These are phyloP conservation scores for Antrozous pallidus DNA, from an alignment of 2,797 vertebrate species.

Conservation along the genomic window DNA sequence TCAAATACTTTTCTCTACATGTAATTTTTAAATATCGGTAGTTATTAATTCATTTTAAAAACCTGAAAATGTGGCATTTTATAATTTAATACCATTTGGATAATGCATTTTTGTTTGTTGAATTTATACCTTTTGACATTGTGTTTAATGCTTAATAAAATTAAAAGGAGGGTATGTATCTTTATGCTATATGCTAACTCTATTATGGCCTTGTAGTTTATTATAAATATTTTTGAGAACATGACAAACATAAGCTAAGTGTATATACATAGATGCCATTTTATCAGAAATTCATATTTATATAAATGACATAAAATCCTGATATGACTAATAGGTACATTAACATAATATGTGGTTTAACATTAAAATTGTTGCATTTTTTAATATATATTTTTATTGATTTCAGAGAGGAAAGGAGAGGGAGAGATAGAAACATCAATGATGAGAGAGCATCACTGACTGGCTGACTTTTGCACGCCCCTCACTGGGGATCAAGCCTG, in stretches of 20 bases:
- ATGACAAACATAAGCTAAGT: not conserved
- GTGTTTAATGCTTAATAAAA: not conserved
- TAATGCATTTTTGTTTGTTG: not conserved
- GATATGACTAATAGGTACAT: not conserved
- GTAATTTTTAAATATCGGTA: not conserved
- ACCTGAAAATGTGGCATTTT: not conserved
- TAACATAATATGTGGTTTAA: not conserved
- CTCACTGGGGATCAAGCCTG: too few species aligned
- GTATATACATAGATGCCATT: not conserved
- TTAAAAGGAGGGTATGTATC: not conserved
- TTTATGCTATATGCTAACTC: not conserved
- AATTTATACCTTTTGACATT: not conserved
- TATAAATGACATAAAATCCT: not conserved
- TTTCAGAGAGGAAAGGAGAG: too few species aligned
- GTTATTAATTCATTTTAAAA: not conserved
- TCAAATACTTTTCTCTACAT: not conserved
- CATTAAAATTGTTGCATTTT: not conserved
- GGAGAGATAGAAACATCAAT: too few species aligned
- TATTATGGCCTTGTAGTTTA: not conserved
- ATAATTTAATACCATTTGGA: not conserved
- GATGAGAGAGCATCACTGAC: too few species aligned
- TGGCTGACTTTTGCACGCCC: too few species aligned
- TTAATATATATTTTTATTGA: too few species aligned
- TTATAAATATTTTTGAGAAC: not conserved
- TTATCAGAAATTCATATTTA: not conserved